phyloP scores from a whole-genome alignment of 2,888 invertebrate genomes.

The Parapristionchus giblindavisi region DNA sequence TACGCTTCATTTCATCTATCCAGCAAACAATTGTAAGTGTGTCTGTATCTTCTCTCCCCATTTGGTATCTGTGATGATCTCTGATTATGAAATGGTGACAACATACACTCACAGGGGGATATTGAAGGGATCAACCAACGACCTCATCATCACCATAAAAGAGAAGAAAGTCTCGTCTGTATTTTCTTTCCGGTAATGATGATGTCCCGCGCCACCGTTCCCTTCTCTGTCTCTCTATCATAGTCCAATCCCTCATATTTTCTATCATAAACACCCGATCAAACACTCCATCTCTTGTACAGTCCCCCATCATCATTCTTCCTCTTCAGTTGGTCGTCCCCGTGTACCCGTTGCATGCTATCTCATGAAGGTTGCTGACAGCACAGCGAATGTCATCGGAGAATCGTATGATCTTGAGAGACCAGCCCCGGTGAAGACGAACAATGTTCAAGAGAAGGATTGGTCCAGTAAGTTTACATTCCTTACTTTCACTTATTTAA shows the following conservation, averaged over 20 bases:
- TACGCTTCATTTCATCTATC: conserved; percentile 32
- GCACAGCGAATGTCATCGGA: conserved; percentile 35
- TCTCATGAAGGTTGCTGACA: conserved; percentile 32
- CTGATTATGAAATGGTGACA: no score
- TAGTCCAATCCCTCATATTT: no score
- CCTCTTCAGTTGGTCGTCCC: not conserved
- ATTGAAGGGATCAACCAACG: no score
- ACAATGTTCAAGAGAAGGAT: no score
- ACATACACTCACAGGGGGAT: no score
- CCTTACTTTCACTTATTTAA: not conserved
- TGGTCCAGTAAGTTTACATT: not conserved
- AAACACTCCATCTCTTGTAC: not conserved
- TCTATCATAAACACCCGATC: not conserved
- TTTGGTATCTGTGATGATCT: no score
- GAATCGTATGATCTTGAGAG: conserved; percentile 17
- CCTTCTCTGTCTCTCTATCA: no score
- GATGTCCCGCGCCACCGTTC: no score
- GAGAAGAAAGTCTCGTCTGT: no score
- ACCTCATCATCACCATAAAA: no score
- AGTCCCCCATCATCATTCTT: not conserved
- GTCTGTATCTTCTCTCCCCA: not conserved
- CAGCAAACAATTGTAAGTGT: not conserved
- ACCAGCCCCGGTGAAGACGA: no score
- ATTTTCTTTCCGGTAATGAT: no score
- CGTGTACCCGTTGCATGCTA: conserved; percentile 36